Base-by-base conservation (phyloP, 2,113 vertebrate genomes). In the Lophotis ruficrista region DNA sequence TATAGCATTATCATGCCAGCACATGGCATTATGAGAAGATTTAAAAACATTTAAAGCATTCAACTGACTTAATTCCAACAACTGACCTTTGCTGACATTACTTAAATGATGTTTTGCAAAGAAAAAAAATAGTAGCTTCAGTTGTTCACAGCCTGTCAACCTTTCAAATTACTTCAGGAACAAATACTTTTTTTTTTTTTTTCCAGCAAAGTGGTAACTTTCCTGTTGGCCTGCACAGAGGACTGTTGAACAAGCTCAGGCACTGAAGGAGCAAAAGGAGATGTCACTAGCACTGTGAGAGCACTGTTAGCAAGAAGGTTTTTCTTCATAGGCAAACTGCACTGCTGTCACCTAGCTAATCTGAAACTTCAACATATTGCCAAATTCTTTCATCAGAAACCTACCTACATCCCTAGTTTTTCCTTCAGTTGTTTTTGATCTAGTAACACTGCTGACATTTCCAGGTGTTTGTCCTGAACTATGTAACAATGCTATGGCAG, bases 31-130 rank as follows among this genome's bases (percentile, higher is more conserved):
- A 75, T 56, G 33, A 71, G 43, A 75, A 51, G 60, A 86, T 71
- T 71, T 51, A 82, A 94, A 86, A 92, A 69, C 16, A 56, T 92
- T 71, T 91, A 72, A 89, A 76, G 13, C 24, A 35, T 92, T 92
- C 84, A 84, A 75, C 35, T 56, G 65, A 91, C 57, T 94, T 92
- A 51, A 91, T 95, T 95, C 17, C 56, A 75, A 23, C 60, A 89
- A 80, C 41, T 83, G 47, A 77, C 57, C 24, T 93, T 94, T 84
- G 58, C 51, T 87, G 65, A 78, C 70, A 76, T 72, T 89, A 92
- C 21, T 91, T 79, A 82, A 89, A 94, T 61, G 65, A 9, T 86
- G 33, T 84, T 87, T 84, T 66, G 30, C 27, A 83, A 68, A 64
- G n/a, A 58, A 69, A 89, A 78, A 86, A 93, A 72, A 50, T 13